A percentile compares a stretch with the other conserved stretches of the same genome.
Conservation (phyloP, 2,888 invertebrate species). For the Allygus modestus region DNA sequence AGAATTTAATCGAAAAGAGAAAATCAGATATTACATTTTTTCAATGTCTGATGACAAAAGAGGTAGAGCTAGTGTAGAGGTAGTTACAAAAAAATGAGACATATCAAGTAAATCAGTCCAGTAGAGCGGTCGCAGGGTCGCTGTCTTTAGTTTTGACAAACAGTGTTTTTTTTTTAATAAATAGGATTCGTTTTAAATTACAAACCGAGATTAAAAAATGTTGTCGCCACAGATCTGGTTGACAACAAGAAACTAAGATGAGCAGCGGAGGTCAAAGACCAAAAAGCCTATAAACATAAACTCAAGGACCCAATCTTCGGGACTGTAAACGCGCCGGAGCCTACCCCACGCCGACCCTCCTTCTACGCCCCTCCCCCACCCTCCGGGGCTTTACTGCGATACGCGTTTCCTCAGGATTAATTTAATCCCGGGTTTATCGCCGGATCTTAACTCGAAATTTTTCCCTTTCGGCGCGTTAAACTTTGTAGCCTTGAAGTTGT, state of each 20-base stretch:
- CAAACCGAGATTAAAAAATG: no score
- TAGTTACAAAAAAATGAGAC: no score
- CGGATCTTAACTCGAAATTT: conserved; percentile 14
- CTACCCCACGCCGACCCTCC: conserved; percentile 65
- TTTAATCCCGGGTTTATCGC: conserved; percentile 32
- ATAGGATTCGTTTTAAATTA: no score
- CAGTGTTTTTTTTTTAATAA: no score
- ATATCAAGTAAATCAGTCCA: no score
- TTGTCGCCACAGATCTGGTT: not conserved
- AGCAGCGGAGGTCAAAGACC: conserved; percentile 17
- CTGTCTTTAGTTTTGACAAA: no score
- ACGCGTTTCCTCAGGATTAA: conserved; percentile 34
- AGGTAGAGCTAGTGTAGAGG: no score
- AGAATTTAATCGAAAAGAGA: no score
- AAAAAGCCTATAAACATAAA: not conserved
- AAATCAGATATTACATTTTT: no score
- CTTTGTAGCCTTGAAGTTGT: conserved; percentile 1
- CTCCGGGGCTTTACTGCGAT: conserved; percentile 66
- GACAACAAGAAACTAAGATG: not conserved
- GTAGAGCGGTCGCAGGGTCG: no score
- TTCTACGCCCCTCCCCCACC: conserved; percentile 58
- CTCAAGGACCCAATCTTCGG: conserved; percentile 34
- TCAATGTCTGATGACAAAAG: no score
- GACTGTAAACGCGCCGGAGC: not conserved
- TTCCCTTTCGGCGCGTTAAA: not conserved